Conservation (phyloP, 1,140 invertebrate genomes). For the Temnothorax nylanderi region DNA sequence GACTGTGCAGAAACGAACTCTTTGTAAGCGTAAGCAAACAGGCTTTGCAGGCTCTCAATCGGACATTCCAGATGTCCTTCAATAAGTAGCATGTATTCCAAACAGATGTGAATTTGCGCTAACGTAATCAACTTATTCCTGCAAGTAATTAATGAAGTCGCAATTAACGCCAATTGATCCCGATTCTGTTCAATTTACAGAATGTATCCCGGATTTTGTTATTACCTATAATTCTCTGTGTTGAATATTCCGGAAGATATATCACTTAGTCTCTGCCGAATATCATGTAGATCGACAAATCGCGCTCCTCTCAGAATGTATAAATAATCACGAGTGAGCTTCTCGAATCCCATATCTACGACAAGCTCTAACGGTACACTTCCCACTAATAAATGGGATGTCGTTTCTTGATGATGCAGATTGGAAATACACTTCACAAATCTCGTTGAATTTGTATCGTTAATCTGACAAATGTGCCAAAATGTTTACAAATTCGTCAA, state of each 20-base stretch:
- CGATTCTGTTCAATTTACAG: background rate
- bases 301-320: constrained; percentile 75
- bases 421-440: constrained; percentile 74
- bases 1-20: constrained; percentile 72
- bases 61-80: constrained; percentile 78
- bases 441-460: constrained; percentile 74
- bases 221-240: constrained; percentile 75
- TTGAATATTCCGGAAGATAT: constrained; percentile 67
- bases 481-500: background rate
- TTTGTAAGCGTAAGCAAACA: constrained; percentile 74
- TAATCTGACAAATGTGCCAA: constrained; percentile 67
- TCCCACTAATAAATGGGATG: constrained; percentile 67
- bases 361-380: constrained; percentile 79
- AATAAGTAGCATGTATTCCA: constrained; percentile 80
- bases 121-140: constrained; percentile 75
- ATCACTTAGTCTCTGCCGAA: constrained; percentile 71
- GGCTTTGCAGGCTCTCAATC: constrained; percentile 68
- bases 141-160: constrained; percentile 50
- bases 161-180: constrained; percentile 1
- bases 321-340: constrained; percentile 79
- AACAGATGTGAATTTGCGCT: constrained; percentile 78
- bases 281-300: constrained; percentile 72
- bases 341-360: constrained; percentile 81
- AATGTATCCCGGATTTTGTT: constrained; percentile 3
- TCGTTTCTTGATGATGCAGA: constrained; percentile 60